Conservation (phyloP, 2,888 invertebrate genomes). For the Drosophila austrosaltans region DNA sequence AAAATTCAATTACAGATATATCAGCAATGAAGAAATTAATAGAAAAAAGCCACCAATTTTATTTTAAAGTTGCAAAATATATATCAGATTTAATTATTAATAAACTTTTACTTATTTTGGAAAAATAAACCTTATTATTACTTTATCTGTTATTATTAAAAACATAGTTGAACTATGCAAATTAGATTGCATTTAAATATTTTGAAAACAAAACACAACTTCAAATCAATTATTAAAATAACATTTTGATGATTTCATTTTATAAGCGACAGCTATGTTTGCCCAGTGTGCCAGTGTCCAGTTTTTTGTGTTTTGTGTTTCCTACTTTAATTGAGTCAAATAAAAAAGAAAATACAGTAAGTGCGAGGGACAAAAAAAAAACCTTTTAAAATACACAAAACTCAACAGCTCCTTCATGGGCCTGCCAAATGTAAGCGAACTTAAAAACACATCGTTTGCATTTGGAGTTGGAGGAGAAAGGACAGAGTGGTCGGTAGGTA, state of each 20-base stretch:
- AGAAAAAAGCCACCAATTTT: no score
- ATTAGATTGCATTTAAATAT: not conserved
- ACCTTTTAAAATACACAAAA: conserved; percentile 66
- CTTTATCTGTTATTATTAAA: no score
- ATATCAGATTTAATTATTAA: no score
- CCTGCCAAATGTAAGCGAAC: conserved; percentile 79
- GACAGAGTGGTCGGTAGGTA: conserved; percentile 1
- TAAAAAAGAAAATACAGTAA: conserved; percentile 14
- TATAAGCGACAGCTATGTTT: not conserved
- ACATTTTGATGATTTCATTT: not conserved
- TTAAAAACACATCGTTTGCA: conserved; percentile 77
- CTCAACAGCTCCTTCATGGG: conserved; percentile 60
- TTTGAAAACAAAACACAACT: not conserved
- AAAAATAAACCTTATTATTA: no score
- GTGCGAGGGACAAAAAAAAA: conserved; percentile 33
- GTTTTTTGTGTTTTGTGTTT: conserved; percentile 35
- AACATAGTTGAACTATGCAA: not conserved
- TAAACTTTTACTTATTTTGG: no score
- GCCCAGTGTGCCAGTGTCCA: conserved; percentile 16
- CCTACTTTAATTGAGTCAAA: conserved; percentile 67
- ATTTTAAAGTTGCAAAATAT: no score
- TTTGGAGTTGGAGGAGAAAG: conserved; percentile 43
- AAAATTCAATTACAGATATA: no score
- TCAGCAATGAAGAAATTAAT: no score
- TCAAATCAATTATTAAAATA: not conserved